Base-by-base conservation (phyloP, 2,888 invertebrate species). In the Teleiodes luculella region DNA sequence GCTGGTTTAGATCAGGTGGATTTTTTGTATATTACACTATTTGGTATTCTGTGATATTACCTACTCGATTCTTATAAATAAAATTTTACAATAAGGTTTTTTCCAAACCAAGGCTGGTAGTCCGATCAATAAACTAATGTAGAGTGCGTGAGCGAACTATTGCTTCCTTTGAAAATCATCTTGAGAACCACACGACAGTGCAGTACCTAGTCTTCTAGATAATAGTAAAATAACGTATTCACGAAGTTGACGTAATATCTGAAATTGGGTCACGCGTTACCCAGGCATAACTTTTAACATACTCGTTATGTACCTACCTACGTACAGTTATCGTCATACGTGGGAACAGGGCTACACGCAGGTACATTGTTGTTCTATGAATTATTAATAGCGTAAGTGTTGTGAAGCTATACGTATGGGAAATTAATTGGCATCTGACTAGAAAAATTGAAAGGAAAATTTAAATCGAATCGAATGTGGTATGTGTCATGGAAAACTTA, bases 321-420 rank as follows among this genome's bases (percentile, higher is more conserved):
- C 7, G 30, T 46, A 46, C 46, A 46, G 30, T 59, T 53, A 53
- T 53, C 52, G 53, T 53, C 56, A 63, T 58, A 57, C 52, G 41
- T 39, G 57, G 56, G 43, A 43, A 43, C 43, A 24, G 3, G 43
- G 11, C 43, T 20, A 18, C 33, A 33, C 11, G 24, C 4, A 10
- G 11, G n/a, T 10, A 20, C 43, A 43, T n/a, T 43, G 43, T 24
- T 0, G 18, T 20, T 3, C n/a, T 24, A 43, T 43, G 43, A 11
- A 43, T 43, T 20, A 43, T 43, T 24, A 13, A 43, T 43, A n/a
- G 3, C 18, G 10, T 5, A 20, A 8, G 24, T 28, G 1, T 14
- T 20, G 3, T 11, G 41, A 20, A 20, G 10, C 5, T 10, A 41
- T 3, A 11, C n/a, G 43, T 10, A 24, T 43, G n/a, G 33, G 33